Percentiles rank a stretch among this genome's conserved stretches.
These are phyloP conservation scores for Oryzias sinensis DNA, from an alignment of 2,797 vertebrate species.

Conservation along the genomic window DNA sequence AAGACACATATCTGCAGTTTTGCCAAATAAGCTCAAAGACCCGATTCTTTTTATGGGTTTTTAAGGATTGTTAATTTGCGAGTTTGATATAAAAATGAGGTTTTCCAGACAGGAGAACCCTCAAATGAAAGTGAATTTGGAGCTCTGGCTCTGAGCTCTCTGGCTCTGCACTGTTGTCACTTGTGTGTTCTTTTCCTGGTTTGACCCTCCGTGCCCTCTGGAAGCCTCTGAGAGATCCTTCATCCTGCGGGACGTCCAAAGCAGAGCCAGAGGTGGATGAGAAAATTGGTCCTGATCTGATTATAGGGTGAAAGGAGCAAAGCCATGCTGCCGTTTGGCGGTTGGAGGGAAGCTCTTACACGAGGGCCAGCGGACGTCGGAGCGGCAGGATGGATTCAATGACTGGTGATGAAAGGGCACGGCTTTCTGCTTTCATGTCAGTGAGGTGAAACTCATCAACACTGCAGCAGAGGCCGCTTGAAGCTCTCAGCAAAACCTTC, in stretches of 20 bases:
- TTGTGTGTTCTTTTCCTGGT: neutral
- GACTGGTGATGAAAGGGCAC: neutral
- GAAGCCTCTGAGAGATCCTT: slow-evolving; percentile 4
- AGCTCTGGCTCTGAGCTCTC: too few relatives aligned
- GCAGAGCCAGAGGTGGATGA: slow-evolving; percentile 6
- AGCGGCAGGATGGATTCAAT: neutral
- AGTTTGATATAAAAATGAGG: too few relatives aligned
- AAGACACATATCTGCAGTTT: neutral
- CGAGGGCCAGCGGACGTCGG: neutral
- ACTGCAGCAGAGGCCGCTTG: too few relatives aligned
- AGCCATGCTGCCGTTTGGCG: slow-evolving; percentile 20
- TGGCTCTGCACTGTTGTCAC: too few relatives aligned
- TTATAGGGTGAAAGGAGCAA: slow-evolving; percentile 51
- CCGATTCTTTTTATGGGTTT: too few relatives aligned
- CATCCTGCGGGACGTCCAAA: slow-evolving; percentile 49
- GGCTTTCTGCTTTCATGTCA: neutral
- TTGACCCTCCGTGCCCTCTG: neutral
- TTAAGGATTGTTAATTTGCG: too few relatives aligned
- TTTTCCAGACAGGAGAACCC: too few relatives aligned
- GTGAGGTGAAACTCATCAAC: neutral
- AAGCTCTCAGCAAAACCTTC: too few relatives aligned
- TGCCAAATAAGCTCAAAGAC: neutral
- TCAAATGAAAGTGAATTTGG: too few relatives aligned
- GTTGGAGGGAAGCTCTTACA: slow-evolving; percentile 41
- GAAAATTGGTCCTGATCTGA: slow-evolving; percentile 52